Conservation (phyloP, 2,888 invertebrate genomes). For the Incurvaria masculella region DNA sequence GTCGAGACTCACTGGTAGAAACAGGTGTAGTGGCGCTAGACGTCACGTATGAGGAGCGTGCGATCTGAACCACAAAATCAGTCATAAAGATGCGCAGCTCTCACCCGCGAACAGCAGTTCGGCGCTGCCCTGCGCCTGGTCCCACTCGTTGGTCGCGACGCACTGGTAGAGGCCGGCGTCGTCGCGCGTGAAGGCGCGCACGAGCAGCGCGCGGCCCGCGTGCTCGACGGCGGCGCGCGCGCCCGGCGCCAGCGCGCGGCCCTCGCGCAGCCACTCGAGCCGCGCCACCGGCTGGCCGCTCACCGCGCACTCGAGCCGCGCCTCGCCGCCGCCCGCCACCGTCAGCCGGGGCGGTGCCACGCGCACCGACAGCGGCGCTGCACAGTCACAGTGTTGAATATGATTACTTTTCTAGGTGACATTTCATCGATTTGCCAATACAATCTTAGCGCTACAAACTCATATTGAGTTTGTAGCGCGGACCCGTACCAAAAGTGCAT, state of each 20-base stretch:
- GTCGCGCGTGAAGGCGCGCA: slow-evolving; percentile 68
- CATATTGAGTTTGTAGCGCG: too few relatives aligned
- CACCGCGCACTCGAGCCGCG: slow-evolving; percentile 83
- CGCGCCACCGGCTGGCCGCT: slow-evolving; percentile 81
- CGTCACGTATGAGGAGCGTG: too few relatives aligned
- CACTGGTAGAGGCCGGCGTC: slow-evolving; percentile 94
- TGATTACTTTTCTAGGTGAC: too few relatives aligned
- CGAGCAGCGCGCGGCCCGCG: slow-evolving; percentile 51
- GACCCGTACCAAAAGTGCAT: too few relatives aligned
- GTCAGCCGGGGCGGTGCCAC: slow-evolving; percentile 75
- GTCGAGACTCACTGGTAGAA: too few relatives aligned
- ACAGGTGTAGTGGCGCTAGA: too few relatives aligned
- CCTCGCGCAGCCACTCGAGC: slow-evolving; percentile 80
- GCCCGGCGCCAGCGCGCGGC: slow-evolving; percentile 57
- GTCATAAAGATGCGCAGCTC: too few relatives aligned
- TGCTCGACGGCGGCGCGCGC: slow-evolving; percentile 56
- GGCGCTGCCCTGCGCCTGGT: slow-evolving; percentile 79
- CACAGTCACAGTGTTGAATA: too few relatives aligned
- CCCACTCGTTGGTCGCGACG: slow-evolving; percentile 79
- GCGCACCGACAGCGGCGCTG: slow-evolving; percentile 77
- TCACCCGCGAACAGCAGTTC: slow-evolving; percentile 79
- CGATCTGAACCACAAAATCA: too few relatives aligned
- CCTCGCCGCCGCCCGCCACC: slow-evolving; percentile 80
- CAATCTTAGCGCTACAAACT: too few relatives aligned
- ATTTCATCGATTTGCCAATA: too few relatives aligned